Evolutionary conservation across 1,140 invertebrate genomes (phyloP), one percentile per base, ranked within the genome.

Genomic region (Drosophila miranda): DNA sequence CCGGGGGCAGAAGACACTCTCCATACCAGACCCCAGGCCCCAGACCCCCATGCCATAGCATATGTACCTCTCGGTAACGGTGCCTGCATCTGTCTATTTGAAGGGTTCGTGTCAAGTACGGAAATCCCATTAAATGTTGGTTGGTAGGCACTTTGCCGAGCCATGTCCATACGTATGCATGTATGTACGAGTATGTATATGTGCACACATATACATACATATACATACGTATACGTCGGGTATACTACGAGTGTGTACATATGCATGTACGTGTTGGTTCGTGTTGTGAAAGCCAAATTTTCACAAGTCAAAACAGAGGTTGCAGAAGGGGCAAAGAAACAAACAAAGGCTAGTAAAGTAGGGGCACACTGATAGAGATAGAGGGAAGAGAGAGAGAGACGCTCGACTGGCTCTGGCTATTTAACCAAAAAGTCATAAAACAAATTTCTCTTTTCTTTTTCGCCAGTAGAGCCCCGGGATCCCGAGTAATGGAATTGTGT

Each of bases 241-340:
- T 68, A 44, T 34, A 11, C 44, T 19, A 26, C 23, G 23, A 26
- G 23, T 54, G 16, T 34, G 26, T 56, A 42, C 28, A 43, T 30
- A 28, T 42, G 30, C 19, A 55, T 26, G 23, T 26, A 26, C 50
- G 46, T 53, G 51, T 53, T 53, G n/a, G 54, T 64, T 72, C 70
- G 70, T 83, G 79, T 80, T 84, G 79, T 86, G 81, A 84, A 84
- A 84, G 77, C 77, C 81, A 74, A 84, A 86, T 81, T 86, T 84
- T 86, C 81, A 81, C 81, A 84, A 84, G 83, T 86, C 81, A 84
- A 86, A 84, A 81, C 78, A 82, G 62, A 74, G 68, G 48, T 52
- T 58, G 61, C 46, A 63, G 66, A 80, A 81, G 78, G 72, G 66
- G 76, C 48, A 81, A 63, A 67, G 61, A 57, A 66, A 50, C 71